These are phyloP conservation scores for Lanistes nyassanus DNA, from an alignment of 1,140 invertebrate species.

Conservation along the genomic window DNA sequence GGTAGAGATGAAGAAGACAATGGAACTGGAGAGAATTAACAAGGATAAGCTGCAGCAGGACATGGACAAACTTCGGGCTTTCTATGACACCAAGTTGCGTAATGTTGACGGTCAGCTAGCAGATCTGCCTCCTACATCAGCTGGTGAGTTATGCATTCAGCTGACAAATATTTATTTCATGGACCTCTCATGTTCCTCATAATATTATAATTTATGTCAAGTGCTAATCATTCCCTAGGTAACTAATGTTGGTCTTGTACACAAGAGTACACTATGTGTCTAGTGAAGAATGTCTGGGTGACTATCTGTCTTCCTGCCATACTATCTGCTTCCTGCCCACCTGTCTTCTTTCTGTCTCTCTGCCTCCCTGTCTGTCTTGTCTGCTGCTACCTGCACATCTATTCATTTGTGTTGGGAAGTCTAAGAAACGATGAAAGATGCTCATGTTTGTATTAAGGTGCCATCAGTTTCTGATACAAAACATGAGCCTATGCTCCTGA, in stretches of 20 bases:
- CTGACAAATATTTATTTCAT: no score
- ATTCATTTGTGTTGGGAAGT: neutral
- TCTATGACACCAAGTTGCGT: slow-evolving; percentile 72
- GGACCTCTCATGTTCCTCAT: neutral
- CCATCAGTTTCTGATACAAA: no score
- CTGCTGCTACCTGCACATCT: no score
- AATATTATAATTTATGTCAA: neutral
- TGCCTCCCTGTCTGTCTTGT: neutral
- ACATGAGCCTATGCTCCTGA: no score
- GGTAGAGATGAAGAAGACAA: slow-evolving; percentile 69
- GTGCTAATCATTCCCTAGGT: neutral
- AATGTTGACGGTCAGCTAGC: slow-evolving; percentile 64
- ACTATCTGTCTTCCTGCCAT: neutral
- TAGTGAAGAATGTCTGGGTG: neutral
- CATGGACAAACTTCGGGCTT: slow-evolving; percentile 70
- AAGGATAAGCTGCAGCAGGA: slow-evolving; percentile 73
- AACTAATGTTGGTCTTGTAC: neutral
- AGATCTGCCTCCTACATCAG: slow-evolving; percentile 53
- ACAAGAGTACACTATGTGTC: neutral
- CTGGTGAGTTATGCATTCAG: slow-evolving; percentile 41
- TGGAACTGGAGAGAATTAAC: slow-evolving; percentile 72
- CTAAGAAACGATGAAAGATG: neutral
- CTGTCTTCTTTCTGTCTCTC: neutral
- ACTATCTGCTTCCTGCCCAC: neutral
- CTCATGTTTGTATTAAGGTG: no score